Evolutionary conservation across 2,797 vertebrate genomes (phyloP), one percentile per base, ranked within the genome.

Genomic region (Falco naumanni): DNA sequence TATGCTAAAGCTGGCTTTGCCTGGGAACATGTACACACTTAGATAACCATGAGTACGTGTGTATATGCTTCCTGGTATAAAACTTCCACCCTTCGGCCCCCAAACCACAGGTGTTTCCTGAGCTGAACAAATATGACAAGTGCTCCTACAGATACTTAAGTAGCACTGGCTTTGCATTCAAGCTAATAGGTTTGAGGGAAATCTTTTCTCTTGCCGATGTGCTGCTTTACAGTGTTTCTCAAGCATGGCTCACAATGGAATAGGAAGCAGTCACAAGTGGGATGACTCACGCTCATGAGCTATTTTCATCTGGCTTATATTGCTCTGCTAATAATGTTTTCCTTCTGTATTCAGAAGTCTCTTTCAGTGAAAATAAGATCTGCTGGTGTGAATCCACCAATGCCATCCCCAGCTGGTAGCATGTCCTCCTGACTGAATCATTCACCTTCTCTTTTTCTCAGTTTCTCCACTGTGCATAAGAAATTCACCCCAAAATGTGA

Each of bases 281-380:
- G 83, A 92, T 96, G 96, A 97, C 72, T 97, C 86, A 95, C 41
- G 26, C 66, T 87, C 68, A 87, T 81, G 79, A 95, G 74, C 61
- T 96, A 85, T 95, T 96, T 94, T 96, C 88, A 94, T 93, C 86
- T 82, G 78, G 39, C 43, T 96, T 86, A 51, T 64, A 79, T 91
- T 94, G 66, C 84, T 87, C 29, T 51, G 12, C 75, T 85, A 57
- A 92, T 80, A 86, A 61, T 24, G 61, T 87, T 96, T 95, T 56
- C 50, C 25, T 14, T 87, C 72, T 69, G 22, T 78, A 87, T 94
- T 95, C 88, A 87, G 88, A 93, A 95, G 47, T n/a, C 48, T 76
- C 66, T 87, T 88, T 63, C 39, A 59, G 65, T 89, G 57, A 84
- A 92, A 95, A 91, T 83, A 9, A 85, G 34, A 22, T 80, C 68